phyloP scores from a whole-genome alignment of 2,113 vertebrate genomes.

The Poeciliopsis retropinna region DNA sequence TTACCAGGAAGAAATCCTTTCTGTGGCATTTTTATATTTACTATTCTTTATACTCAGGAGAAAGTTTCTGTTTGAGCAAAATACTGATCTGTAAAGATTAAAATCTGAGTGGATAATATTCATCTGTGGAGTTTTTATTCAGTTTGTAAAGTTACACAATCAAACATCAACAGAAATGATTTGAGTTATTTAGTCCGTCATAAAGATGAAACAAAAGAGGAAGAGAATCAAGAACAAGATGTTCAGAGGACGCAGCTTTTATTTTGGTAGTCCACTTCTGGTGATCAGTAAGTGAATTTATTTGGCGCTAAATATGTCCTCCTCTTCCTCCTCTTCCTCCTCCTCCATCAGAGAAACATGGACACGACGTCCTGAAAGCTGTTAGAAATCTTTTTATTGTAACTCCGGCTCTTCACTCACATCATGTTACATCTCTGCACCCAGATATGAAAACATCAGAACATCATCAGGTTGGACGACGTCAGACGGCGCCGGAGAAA shows the following conservation, averaged over 20 bases:
- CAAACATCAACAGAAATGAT: too few species aligned
- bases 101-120: neutral
- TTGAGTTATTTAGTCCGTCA: too few species aligned
- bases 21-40: conserved; percentile 1
- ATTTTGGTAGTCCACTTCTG: too few species aligned
- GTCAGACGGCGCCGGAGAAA: neutral
- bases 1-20: neutral
- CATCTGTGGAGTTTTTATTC: neutral
- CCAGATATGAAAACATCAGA: conserved; percentile 28
- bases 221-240: too few species aligned
- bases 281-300: too few species aligned
- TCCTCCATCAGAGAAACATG: neutral
- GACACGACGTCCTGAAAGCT: neutral
- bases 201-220: too few species aligned
- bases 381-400: conserved; percentile 68
- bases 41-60: conserved; percentile 40
- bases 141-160: neutral
- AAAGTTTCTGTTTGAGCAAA: conserved; percentile 21
- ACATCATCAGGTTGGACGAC: conserved; percentile 36
- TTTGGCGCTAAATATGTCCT: too few species aligned
- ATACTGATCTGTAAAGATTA: conserved; percentile 25
- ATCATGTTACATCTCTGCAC: conserved; percentile 51
- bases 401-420: conserved; percentile 55
- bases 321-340: too few species aligned
- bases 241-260: too few species aligned